A percentile compares a stretch with the other conserved stretches of the same genome.
phyloP scores from a whole-genome alignment of 1,140 invertebrate genomes.

The Ceratosolen solmsi region DNA sequence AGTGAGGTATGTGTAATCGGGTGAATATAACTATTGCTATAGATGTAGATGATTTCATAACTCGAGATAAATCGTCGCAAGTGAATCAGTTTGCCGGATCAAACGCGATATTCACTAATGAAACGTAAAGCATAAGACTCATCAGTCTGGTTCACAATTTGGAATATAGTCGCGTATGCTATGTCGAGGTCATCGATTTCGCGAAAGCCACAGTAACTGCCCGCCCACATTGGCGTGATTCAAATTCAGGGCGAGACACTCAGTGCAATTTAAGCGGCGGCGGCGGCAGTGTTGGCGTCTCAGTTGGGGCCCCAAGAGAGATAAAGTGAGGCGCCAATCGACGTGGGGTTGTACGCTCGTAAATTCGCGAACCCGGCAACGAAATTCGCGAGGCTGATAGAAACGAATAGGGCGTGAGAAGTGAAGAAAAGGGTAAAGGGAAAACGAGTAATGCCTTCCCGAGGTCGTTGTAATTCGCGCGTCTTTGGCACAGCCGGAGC shows the following conservation, averaged over 20 bases:
- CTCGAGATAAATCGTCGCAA: background rate
- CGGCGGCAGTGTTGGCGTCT: background rate
- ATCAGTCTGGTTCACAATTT: background rate
- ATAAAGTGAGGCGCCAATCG: slow-evolving; percentile 32
- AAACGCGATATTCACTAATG: background rate
- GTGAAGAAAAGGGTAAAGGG: background rate
- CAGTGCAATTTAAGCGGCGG: background rate
- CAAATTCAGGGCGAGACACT: background rate
- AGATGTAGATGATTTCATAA: background rate
- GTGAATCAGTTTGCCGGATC: background rate
- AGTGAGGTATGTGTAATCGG: too few species aligned
- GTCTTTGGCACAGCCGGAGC: background rate
- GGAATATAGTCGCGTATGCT: background rate
- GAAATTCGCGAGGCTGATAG: background rate
- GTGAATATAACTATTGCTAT: background rate
- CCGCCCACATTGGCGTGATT: background rate
- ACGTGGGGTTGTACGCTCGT: slow-evolving; percentile 30
- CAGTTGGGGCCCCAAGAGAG: background rate
- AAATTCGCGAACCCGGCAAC: slow-evolving; percentile 28
- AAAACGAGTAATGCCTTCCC: background rate
- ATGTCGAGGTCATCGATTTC: background rate
- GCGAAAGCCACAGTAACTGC: background rate
- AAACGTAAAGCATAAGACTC: background rate
- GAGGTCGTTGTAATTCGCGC: background rate
- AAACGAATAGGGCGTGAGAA: background rate